phyloP scores from a whole-genome alignment of 2,113 vertebrate species.

The Aphelocoma coerulescens region DNA sequence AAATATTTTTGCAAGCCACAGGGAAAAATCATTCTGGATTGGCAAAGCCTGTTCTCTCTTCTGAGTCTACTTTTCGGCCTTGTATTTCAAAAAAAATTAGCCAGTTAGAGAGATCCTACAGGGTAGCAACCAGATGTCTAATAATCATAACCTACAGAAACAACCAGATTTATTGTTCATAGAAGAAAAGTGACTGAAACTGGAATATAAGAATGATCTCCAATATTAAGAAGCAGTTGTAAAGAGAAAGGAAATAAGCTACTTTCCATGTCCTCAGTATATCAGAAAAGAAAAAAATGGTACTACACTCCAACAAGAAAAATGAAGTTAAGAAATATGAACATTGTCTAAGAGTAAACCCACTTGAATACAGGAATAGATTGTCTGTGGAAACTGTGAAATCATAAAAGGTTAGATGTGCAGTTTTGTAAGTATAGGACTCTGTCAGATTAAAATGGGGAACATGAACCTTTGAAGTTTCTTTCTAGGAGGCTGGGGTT shows the following conservation, averaged over 20 bases:
- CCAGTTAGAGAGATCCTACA: neutral
- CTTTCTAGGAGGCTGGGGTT: neutral
- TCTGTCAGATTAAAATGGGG: neutral
- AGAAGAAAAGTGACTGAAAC: neutral
- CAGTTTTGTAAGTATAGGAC: neutral
- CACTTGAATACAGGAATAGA: neutral
- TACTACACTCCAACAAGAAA: neutral
- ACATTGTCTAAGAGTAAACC: neutral
- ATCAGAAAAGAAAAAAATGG: neutral
- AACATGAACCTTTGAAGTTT: neutral
- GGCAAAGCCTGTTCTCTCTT: neutral
- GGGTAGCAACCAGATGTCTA: neutral
- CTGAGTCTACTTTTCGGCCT: neutral
- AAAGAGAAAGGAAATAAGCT: neutral
- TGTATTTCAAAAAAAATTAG: neutral
- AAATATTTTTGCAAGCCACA: neutral
- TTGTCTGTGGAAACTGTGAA: neutral
- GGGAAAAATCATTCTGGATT: neutral
- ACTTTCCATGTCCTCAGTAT: neutral
- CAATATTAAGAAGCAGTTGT: neutral
- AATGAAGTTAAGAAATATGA: neutral
- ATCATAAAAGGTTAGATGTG: neutral
- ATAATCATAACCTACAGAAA: neutral
- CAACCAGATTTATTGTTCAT: neutral
- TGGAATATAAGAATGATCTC: neutral